Evolutionary conservation across 2,113 vertebrate genomes (phyloP), one percentile per base, ranked within the genome.

Genomic region (Micronisus gabar): DNA sequence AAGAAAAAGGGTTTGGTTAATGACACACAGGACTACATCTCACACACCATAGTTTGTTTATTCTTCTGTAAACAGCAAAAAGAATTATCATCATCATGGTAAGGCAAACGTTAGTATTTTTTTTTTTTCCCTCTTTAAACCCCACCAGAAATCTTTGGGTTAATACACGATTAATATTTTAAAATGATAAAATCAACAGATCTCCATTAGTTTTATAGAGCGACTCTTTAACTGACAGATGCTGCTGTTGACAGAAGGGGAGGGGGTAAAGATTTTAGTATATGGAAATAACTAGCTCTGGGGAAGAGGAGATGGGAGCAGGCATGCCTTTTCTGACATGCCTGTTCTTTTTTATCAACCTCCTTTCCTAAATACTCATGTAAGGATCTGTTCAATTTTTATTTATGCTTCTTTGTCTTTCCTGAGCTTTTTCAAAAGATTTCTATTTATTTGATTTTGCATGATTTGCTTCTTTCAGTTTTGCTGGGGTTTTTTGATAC

Each of bases 51-150:
- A 89, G 56, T 94, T 96, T 95, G 93, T 94, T 92, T 97, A 90
- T 90, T 93, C 95, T 91, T 93, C 93, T 88, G 40, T 97, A 98
- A 97, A 96, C 87, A 92, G 79, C 95, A 93, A 94, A 97, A 96
- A 97, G 96, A 96, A 97, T 93, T 95, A 91, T 96, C 96, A 79
- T 66, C 96, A 95, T 81, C 93, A 98, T 98, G 98, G 98, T 98
- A 98, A 98, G 98, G 86, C 85, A 95, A 80, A 70, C 25, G 81
- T 56, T 72, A 43, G 52, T 47, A 11, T 76, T 97, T 86, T 95
- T 73, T 81, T 86, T 29, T 25, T 15, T 16, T 59, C 65, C 76
- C 61, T 55, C 59, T 94, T 85, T 85, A 88, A 95, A 90, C 11
- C 22, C 25, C 73, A 79, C 15, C 23, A 85, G 30, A 93, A 90